phyloP scores from a whole-genome alignment of 2,797 vertebrate species.

The Schizopygopsis pylzovi region DNA sequence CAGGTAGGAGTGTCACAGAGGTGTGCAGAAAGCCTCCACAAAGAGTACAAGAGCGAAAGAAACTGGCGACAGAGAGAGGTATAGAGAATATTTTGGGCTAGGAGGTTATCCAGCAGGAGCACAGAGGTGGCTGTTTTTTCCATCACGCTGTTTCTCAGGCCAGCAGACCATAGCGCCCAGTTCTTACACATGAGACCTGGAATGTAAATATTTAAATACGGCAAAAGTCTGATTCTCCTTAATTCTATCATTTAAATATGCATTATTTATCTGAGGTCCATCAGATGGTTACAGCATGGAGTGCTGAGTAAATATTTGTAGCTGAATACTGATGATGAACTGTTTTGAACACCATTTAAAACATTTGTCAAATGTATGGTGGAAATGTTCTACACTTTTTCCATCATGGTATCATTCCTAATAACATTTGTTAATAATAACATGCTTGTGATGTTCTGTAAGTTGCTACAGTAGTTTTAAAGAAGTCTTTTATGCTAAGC shows the following conservation, averaged over 20 bases:
- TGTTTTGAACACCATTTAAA: neutral
- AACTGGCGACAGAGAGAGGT: constrained; percentile 36
- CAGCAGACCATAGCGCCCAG: constrained; percentile 60
- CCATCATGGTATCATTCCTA: constrained; percentile 1
- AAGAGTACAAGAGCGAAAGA: constrained; percentile 28
- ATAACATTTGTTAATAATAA: neutral
- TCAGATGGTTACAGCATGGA: constrained; percentile 67
- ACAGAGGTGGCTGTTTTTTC: constrained; percentile 63
- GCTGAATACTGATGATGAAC: constrained; percentile 63
- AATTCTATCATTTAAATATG: constrained; percentile 69
- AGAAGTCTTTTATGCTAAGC: neutral
- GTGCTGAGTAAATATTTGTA: constrained; percentile 65
- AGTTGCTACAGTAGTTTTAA: neutral
- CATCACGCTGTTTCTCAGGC: constrained; percentile 56
- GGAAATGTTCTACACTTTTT: neutral
- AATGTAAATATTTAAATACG: constrained; percentile 80
- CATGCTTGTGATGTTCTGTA: neutral
- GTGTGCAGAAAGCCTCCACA: neutral
- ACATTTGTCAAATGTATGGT: constrained; percentile 15
- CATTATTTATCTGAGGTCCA: constrained; percentile 67
- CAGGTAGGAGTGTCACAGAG: constrained; percentile 8
- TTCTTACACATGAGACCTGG: constrained; percentile 66
- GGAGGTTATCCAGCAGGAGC: constrained; percentile 55
- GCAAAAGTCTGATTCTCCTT: constrained; percentile 67
- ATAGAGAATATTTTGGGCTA: neutral